phyloP scores from a whole-genome alignment of 2,797 vertebrate species.

The Threskiornis aethiopicus region DNA sequence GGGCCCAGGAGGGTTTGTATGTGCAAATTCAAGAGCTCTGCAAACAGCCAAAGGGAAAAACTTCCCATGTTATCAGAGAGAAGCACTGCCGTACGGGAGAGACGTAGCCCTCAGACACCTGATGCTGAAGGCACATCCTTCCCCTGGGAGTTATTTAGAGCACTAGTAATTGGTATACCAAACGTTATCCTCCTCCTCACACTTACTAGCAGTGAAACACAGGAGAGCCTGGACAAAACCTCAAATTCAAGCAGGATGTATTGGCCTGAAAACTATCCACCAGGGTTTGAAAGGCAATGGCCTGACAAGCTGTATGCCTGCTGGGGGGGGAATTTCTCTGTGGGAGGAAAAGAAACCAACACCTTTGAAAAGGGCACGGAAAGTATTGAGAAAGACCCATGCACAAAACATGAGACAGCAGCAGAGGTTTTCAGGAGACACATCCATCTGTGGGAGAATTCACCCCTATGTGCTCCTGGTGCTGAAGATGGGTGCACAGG shows the following conservation, averaged over 20 bases:
- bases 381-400: neutral
- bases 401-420: rapidly evolving
- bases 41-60: neutral
- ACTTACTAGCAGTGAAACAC: neutral
- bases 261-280: neutral
- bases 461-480: neutral
- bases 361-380: neutral
- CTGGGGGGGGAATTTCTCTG: neutral
- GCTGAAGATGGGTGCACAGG: neutral
- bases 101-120: neutral
- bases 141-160: neutral
- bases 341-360: neutral
- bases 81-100: neutral
- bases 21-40: neutral
- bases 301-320: neutral
- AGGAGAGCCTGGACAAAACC: neutral
- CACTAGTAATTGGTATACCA: neutral
- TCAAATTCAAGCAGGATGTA: neutral
- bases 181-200: neutral
- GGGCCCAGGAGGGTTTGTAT: neutral
- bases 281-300: neutral
- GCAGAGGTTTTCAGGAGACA: neutral
- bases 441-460: neutral
- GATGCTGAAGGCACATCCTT: neutral
- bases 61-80: neutral